Conservation (phyloP, 2,888 invertebrate genomes). For the Rhyacophila evoluta region DNA sequence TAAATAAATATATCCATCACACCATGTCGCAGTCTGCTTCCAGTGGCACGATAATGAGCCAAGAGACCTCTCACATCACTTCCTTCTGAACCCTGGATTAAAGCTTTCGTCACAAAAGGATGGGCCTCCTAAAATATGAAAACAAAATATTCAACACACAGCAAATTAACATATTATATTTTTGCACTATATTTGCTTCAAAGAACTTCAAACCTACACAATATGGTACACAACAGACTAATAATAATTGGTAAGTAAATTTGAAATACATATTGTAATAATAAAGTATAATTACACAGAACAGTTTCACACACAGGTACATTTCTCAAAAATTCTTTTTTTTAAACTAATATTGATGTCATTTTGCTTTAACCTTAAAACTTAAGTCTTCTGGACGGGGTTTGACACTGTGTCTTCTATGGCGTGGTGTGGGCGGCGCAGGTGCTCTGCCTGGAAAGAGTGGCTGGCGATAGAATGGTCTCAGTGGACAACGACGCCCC, state of each 20-base stretch:
- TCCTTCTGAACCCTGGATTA: conserved; percentile 75
- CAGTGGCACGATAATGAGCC: conserved; percentile 89
- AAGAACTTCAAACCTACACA: too few species aligned
- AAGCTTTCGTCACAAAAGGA: conserved; percentile 78
- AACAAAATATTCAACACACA: too few species aligned
- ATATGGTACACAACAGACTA: too few species aligned
- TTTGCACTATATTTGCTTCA: too few species aligned
- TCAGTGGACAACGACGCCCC: conserved; percentile 80
- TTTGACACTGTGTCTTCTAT: conserved; percentile 29
- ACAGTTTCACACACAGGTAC: too few species aligned
- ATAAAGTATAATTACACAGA: too few species aligned
- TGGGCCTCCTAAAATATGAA: conserved; percentile 76
- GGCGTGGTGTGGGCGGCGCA: conserved; percentile 55
- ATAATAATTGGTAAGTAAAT: too few species aligned
- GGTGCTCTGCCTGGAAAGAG: conserved; percentile 54
- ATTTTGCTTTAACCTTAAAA: not conserved
- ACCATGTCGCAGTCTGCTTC: conserved; percentile 73
- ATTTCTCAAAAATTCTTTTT: too few species aligned
- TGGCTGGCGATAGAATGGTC: conserved; percentile 73
- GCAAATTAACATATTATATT: too few species aligned
- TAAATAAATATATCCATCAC: not conserved
- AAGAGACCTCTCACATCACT: conserved; percentile 78
- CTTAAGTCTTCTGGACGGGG: not conserved
- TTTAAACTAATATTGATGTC: too few species aligned
- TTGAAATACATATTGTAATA: too few species aligned